These are phyloP conservation scores for Epinephelus malabaricus DNA, from an alignment of 2,797 vertebrate species.

Conservation along the genomic window DNA sequence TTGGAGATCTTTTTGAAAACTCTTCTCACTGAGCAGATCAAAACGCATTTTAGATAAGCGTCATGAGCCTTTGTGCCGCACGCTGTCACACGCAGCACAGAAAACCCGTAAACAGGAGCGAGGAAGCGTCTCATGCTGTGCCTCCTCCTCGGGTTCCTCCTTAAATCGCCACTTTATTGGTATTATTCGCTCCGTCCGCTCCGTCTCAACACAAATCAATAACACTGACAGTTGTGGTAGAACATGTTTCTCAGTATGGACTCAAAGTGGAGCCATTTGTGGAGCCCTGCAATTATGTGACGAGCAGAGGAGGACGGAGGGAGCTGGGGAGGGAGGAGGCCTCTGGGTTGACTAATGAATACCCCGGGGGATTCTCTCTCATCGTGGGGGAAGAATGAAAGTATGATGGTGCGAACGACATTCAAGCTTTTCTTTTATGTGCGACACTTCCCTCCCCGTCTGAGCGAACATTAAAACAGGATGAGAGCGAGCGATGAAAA, in stretches of 20 bases:
- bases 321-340: neutral
- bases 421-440: constrained; percentile 68
- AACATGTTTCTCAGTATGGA: constrained; percentile 66
- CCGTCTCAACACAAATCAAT: constrained; percentile 60
- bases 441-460: constrained; percentile 36
- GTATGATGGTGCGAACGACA: constrained; percentile 69
- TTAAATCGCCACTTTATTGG: constrained; percentile 35
- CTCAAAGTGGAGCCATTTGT: constrained; percentile 79
- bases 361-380: constrained; percentile 70
- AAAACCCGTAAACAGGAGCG: neutral
- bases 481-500: constrained; percentile 48
- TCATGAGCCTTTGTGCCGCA: constrained; percentile 21
- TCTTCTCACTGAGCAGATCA: constrained; percentile 35
- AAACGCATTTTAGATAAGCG: constrained; percentile 38
- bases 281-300: constrained; percentile 71
- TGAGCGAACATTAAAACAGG: constrained; percentile 52
- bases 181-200: constrained; percentile 40
- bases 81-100: neutral
- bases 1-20: constrained; percentile 16
- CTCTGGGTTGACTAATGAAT: constrained; percentile 79
- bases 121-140: constrained; percentile 14
- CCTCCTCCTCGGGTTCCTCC: neutral
- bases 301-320: constrained; percentile 18
- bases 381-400: constrained; percentile 63
- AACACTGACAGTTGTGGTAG: constrained; percentile 49